Evolutionary conservation across 2,113 vertebrate species (phyloP), one percentile per base, ranked within the genome.

Genomic region (Benitochromis conjunctus): DNA sequence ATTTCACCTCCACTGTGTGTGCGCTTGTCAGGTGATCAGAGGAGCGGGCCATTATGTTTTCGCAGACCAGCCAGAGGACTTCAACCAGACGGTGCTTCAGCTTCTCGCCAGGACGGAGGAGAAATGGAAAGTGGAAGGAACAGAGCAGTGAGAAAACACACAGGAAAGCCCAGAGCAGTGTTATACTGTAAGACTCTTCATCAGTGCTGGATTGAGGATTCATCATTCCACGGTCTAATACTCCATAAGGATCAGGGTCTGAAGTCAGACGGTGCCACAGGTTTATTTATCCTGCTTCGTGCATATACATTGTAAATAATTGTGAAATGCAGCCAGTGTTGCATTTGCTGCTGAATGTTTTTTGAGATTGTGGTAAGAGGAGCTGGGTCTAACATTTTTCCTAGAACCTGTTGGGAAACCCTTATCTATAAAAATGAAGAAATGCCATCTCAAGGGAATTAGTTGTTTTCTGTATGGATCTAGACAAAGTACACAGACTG

Each of bases 21-120:
- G 55, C 54, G 1, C 79, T 41, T 46, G 13, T 79, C 84, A 99
- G 98, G 98, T 98, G 86, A 97, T 99, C 92, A 97, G 98, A 36
- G 98, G 98, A 60, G 98, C 98, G 0, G 98, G 98, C 62, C 98
- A 99, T 91, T 99, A 99, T 0, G 98, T 99, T 57, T 99, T 98
- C 1, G 98, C 98, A 1, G 98, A 99, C 94, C 98, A 99, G 38
- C 96, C 98, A 0, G 97, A 98, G 31, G 98, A 99, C 90, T 99
- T 99, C 95, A 99, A 99, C 58, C 96, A 97, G 92, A 96, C 96
- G 5, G 97, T 99, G 76, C 96, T 97, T 84, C 95, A 97, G 82
- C 97, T 99, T 92, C 97, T 98, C 79, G 82, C 95, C 83, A 94
- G 92, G 6, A 95, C 91, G 62, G 96, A 97, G 91, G 66, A 11